Base-by-base conservation (phyloP, 37 sponge, comb jelly and placozoan species). In the Cliona cf. orientalis region DNA sequence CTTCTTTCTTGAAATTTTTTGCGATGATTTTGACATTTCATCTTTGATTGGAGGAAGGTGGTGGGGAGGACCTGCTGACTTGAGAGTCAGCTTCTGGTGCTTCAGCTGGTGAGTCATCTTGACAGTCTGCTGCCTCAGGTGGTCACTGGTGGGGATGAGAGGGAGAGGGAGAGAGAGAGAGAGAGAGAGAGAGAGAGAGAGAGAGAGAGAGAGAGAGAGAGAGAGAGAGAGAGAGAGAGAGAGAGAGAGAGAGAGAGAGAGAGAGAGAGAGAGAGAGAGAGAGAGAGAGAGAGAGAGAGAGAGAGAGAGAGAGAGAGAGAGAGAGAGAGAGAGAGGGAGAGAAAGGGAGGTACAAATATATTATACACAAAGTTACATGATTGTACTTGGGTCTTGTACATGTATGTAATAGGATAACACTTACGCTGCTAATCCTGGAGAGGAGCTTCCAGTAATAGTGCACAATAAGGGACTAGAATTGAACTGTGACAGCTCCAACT, bases 401-500 rank as follows among this genome's bases (percentile, higher is more conserved):
- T 36, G 28, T 35, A 3, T 17, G 31, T 26, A 60, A 26, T 28
- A 31, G 42, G 43, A 37, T n/a, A 76, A 22, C 55, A 80, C 88
- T 85, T 61, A 94, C 95, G 59, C 25, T 14, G 78, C 88, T 23
- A 94, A 82, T 61, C 91, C 95, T 66, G 95, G 95, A 14, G 80
- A 12, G n/a, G 95, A 91, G 62, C 38, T 84, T 5, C 95, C 95
- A 29, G 80, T 86, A 62, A 91, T 46, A 22, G 89, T 87, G 46
- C 95, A 94, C 3, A 82, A 43, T 0, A 91, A 37, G 28, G 91
- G 85, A 29, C 42, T 67, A 29, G 69, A 90, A 62, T 94, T 91
- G 72, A 86, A 94, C 86, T 94, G 95, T 32, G 88, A 86, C 31
- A 87, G 63, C n/a, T 86, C 88, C 73, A 94, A 46, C 91, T 90